Conservation (phyloP, 2,888 invertebrate genomes). For the Pteria penguin region DNA sequence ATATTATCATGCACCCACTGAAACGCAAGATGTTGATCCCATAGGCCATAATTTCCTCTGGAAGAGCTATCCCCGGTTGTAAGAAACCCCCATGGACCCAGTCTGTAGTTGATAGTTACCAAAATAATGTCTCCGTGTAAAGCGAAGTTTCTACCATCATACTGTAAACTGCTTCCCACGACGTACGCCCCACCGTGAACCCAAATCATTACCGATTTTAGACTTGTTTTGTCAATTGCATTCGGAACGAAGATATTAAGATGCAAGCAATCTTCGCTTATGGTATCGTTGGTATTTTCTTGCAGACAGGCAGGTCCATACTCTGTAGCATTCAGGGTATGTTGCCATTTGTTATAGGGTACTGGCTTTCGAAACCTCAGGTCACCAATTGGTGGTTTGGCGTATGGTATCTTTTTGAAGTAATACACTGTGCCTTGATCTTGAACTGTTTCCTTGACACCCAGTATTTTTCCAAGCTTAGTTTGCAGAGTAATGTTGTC, state of each 20-base stretch:
- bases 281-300: no score
- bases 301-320: constrained; percentile 58
- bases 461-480: no score
- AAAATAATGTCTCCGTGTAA: constrained; percentile 58
- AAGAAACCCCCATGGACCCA: constrained; percentile 62
- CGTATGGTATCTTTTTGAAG: constrained; percentile 52
- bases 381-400: constrained; percentile 50
- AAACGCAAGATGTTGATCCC: constrained; percentile 61
- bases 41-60: constrained; percentile 60
- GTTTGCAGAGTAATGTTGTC: no score
- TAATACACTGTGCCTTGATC: constrained; percentile 39
- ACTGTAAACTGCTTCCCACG: constrained; percentile 50
- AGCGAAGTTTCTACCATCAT: constrained; percentile 56
- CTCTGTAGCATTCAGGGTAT: constrained; percentile 36
- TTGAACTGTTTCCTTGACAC: not conserved
- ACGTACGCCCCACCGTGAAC: constrained; percentile 64
- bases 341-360: constrained; percentile 32
- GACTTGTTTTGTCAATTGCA: constrained; percentile 18
- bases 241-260: constrained; percentile 57
- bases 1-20: constrained; percentile 63
- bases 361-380: constrained; percentile 48
- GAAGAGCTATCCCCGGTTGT: constrained; percentile 50
- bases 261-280: no score
- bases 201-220: constrained; percentile 61
- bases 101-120: constrained; percentile 61